A percentile compares a stretch with the other conserved stretches of the same genome.
Conservation (phyloP, 2,888 invertebrate species). For the Pandemis corylana region DNA sequence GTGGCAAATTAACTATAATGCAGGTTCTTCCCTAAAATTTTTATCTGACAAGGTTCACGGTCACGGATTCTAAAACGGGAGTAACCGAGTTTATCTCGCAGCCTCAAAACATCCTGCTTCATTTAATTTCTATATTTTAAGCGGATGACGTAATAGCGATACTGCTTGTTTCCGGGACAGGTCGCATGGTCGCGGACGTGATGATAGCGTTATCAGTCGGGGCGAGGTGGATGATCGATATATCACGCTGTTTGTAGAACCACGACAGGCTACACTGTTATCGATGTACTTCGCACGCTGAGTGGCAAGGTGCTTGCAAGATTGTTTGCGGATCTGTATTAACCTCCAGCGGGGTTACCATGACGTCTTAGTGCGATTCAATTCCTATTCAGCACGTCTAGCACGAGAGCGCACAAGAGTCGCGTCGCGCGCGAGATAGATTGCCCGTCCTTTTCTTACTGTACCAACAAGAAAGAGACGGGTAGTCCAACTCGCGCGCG, state of each 20-base stretch:
- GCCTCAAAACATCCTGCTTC: conserved; percentile 11
- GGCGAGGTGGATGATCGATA: conserved; percentile 76
- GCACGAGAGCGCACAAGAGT: too few species aligned
- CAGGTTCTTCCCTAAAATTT: neutral
- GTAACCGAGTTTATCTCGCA: conserved; percentile 14
- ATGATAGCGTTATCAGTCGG: conserved; percentile 71
- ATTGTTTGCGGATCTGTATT: neutral
- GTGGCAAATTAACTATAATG: too few species aligned
- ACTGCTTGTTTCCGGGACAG: conserved; percentile 38
- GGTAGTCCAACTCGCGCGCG: too few species aligned
- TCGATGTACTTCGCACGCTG: conserved; percentile 8
- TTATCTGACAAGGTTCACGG: neutral
- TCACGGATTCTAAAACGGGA: neutral
- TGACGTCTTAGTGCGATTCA: too few species aligned
- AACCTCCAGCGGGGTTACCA: neutral
- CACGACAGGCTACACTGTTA: conserved; percentile 27
- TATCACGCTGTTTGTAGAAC: conserved; percentile 62
- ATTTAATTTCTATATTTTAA: conserved; percentile 20
- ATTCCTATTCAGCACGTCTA: too few species aligned
- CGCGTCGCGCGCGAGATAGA: too few species aligned
- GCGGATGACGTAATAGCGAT: conserved; percentile 35
- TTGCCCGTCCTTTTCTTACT: too few species aligned
- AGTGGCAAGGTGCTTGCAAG: conserved; percentile 31
- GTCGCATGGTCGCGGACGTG: conserved; percentile 43
- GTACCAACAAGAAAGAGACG: too few species aligned